phyloP scores from a whole-genome alignment of 2,797 vertebrate genomes.

The Phalanger gymnotis region DNA sequence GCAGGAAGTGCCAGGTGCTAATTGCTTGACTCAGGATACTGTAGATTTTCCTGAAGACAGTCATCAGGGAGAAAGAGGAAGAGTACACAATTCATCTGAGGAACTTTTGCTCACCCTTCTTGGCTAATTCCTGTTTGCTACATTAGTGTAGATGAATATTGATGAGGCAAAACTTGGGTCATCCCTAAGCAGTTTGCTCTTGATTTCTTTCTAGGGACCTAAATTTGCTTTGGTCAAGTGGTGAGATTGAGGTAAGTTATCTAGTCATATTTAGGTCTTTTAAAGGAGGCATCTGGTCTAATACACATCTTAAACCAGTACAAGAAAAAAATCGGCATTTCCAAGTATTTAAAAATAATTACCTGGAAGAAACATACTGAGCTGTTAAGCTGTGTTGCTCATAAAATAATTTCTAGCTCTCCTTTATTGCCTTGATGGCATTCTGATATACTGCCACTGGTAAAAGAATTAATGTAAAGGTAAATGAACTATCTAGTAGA shows the following conservation, averaged over 20 bases:
- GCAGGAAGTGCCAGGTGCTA: neutral
- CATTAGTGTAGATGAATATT: neutral
- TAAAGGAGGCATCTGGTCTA: slow-evolving; percentile 7
- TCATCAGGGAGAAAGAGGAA: slow-evolving; percentile 25
- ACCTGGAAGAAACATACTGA: neutral
- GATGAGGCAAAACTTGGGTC: neutral
- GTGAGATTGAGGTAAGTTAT: slow-evolving; percentile 15
- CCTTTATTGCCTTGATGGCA: slow-evolving; percentile 56
- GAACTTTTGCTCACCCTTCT: slow-evolving; percentile 26
- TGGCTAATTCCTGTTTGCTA: neutral
- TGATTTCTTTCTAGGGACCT: slow-evolving; percentile 47
- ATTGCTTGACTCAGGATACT: slow-evolving; percentile 1
- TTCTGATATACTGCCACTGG: slow-evolving; percentile 38
- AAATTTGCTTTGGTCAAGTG: neutral
- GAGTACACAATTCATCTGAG: neutral
- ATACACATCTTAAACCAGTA: slow-evolving; percentile 38
- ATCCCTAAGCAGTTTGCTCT: neutral
- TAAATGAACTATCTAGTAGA: no score
- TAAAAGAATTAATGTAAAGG: slow-evolving; percentile 62
- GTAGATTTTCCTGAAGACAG: slow-evolving; percentile 9
- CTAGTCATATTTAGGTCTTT: slow-evolving; percentile 3
- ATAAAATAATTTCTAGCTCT: slow-evolving; percentile 1
- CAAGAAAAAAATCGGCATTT: neutral
- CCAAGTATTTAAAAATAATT: neutral
- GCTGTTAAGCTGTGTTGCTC: neutral